These are phyloP conservation scores for Scaptomyza cyrtandrae DNA, from an alignment of 2,888 invertebrate species.

Conservation along the genomic window DNA sequence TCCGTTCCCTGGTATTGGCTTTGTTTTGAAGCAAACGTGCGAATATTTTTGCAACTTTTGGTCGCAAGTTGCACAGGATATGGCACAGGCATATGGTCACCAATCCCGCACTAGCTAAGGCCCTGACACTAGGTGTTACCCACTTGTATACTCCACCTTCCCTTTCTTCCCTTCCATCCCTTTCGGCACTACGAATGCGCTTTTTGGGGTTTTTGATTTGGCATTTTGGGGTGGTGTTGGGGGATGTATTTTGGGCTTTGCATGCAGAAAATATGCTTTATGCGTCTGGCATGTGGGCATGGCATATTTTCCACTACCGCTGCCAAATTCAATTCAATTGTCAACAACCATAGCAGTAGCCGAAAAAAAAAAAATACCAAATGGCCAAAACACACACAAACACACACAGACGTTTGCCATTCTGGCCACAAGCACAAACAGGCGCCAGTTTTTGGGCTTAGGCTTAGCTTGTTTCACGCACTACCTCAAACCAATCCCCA, in stretches of 20 bases:
- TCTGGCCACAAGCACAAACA: slow-evolving; percentile 69
- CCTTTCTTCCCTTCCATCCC: neutral
- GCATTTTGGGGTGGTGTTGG: slow-evolving; percentile 34
- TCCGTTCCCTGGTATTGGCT: slow-evolving; percentile 29
- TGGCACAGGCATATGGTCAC: slow-evolving; percentile 62
- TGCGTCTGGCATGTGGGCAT: slow-evolving; percentile 68
- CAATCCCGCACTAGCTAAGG: slow-evolving; percentile 21
- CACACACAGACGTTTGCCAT: slow-evolving; percentile 7
- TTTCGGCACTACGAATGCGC: slow-evolving; percentile 32
- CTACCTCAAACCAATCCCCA: slow-evolving; percentile 9
- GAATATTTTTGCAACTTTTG: slow-evolving; percentile 78
- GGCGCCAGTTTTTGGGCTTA: slow-evolving; percentile 68
- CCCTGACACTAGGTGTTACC: slow-evolving; percentile 49
- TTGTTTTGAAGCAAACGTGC: slow-evolving; percentile 73
- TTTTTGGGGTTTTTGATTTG: slow-evolving; percentile 67
- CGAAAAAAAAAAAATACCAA: slow-evolving; percentile 34
- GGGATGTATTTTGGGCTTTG: slow-evolving; percentile 31
- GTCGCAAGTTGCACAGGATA: slow-evolving; percentile 74
- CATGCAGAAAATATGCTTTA: slow-evolving; percentile 75
- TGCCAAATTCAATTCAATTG: slow-evolving; percentile 79
- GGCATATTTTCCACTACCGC: slow-evolving; percentile 38
- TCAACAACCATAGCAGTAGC: slow-evolving; percentile 62
- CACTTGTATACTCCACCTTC: slow-evolving; percentile 1
- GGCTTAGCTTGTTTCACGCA: slow-evolving; percentile 50
- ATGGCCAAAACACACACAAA: slow-evolving; percentile 26